Evolutionary conservation across 2,113 vertebrate genomes (phyloP).

Genomic region (Motacilla tschutschensis): DNA sequence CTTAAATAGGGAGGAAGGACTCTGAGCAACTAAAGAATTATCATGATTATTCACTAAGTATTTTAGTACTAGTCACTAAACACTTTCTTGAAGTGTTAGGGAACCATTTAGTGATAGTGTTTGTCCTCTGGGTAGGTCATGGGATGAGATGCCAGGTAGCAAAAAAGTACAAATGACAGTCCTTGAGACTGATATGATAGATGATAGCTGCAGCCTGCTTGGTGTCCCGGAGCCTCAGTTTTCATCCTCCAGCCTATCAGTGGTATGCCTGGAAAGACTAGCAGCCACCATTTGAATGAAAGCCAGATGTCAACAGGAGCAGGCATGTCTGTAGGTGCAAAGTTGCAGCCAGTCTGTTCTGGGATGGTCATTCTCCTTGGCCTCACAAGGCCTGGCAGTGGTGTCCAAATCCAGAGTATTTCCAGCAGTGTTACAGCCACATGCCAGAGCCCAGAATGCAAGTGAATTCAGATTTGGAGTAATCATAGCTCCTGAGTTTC

Average conservation of each 20-base stretch:
- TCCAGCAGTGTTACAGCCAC: background rate
- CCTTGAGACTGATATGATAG: background rate
- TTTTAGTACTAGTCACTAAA: background rate
- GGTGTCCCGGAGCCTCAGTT: background rate
- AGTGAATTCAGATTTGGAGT: background rate
- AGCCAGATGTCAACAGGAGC: background rate
- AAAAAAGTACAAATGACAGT: background rate
- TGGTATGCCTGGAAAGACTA: background rate
- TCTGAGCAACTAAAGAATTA: background rate
- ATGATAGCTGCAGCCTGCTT: background rate
- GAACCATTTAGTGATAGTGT: background rate
- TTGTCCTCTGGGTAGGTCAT: background rate
- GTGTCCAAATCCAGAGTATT: background rate
- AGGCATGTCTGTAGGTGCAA: background rate
- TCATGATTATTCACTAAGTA: background rate
- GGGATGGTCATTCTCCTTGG: background rate
- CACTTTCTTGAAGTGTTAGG: background rate
- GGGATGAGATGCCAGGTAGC: background rate
- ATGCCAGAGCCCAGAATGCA: background rate
- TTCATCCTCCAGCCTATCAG: background rate
- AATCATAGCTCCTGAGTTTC: background rate
- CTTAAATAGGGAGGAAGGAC: background rate
- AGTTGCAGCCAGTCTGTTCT: background rate
- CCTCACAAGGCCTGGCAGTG: background rate
- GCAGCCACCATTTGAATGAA: background rate